These are phyloP conservation scores for Taxidea taxus DNA, from an alignment of 2,113 vertebrate species.

Conservation along the genomic window DNA sequence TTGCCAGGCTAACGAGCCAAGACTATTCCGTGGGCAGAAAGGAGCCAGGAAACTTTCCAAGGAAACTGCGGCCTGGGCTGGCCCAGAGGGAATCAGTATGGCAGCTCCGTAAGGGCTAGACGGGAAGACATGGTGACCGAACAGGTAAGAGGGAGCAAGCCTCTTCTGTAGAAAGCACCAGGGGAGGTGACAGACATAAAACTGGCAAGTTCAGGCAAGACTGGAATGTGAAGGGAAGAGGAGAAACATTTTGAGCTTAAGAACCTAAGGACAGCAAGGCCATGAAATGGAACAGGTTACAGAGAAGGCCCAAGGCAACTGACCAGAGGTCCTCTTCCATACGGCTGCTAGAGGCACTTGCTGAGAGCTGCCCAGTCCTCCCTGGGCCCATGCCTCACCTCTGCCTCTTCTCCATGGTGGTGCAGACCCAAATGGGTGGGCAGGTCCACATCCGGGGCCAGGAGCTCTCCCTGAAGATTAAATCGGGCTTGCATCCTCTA, in stretches of 20 bases:
- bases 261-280: neutral
- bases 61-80: neutral
- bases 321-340: neutral
- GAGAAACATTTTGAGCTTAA: neutral
- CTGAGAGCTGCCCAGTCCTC: neutral
- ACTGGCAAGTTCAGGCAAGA: neutral
- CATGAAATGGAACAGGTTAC: neutral
- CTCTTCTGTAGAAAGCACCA: neutral
- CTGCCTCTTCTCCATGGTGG: constrained; percentile 97
- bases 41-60: neutral
- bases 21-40: neutral
- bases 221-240: neutral
- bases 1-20: neutral
- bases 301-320: neutral
- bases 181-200: neutral
- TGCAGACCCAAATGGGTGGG: constrained; percentile 96
- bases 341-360: neutral
- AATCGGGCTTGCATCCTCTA: constrained; percentile 98
- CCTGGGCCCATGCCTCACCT: constrained; percentile 82
- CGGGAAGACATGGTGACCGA: neutral
- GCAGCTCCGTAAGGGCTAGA: neutral
- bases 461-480: constrained; percentile 90
- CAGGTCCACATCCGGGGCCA: constrained; percentile 90
- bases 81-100: neutral
- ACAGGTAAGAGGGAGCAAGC: neutral